phyloP scores from a whole-genome alignment of 2,797 vertebrate species.

The Coregonus sp. region DNA sequence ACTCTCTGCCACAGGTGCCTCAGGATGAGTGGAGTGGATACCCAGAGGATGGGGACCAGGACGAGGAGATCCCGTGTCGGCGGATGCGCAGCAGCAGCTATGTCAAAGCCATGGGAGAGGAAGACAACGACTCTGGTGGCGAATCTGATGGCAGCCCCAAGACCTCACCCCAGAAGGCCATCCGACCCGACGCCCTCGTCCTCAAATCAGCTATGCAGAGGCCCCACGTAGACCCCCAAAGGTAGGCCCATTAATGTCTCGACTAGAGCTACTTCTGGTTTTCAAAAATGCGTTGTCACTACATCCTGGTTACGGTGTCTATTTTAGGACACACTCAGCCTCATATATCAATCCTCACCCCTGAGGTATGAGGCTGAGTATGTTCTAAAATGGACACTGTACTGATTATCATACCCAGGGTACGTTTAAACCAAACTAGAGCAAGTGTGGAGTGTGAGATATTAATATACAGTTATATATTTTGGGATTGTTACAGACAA shows the following conservation, averaged over 20 bases:
- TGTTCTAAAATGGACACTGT: neutral
- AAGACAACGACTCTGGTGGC: constrained; percentile 82
- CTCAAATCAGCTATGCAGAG: constrained; percentile 89
- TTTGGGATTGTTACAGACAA: neutral
- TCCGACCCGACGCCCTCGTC: constrained; percentile 88
- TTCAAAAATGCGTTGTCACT: neutral
- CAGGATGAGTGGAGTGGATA: constrained; percentile 97
- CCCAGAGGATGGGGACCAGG: constrained; percentile 85
- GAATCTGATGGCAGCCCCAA: constrained; percentile 94
- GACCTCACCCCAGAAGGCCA: constrained; percentile 85
- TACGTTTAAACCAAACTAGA: neutral
- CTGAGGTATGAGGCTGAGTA: neutral
- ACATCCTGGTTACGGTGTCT: neutral
- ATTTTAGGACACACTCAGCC: neutral
- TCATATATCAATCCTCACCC: neutral
- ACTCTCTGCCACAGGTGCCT: constrained; percentile 82
- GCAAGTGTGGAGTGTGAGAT: too few relatives aligned
- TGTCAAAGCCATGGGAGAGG: constrained; percentile 98
- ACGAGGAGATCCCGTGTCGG: constrained; percentile 95
- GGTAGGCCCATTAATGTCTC: constrained; percentile 73
- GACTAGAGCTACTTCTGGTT: neutral
- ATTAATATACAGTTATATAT: neutral
- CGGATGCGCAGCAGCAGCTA: constrained; percentile 98
- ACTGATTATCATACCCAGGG: neutral
- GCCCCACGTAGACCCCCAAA: constrained; percentile 88